phyloP scores from a whole-genome alignment of 2,888 invertebrate genomes.

The Drosophila subquinaria region DNA sequence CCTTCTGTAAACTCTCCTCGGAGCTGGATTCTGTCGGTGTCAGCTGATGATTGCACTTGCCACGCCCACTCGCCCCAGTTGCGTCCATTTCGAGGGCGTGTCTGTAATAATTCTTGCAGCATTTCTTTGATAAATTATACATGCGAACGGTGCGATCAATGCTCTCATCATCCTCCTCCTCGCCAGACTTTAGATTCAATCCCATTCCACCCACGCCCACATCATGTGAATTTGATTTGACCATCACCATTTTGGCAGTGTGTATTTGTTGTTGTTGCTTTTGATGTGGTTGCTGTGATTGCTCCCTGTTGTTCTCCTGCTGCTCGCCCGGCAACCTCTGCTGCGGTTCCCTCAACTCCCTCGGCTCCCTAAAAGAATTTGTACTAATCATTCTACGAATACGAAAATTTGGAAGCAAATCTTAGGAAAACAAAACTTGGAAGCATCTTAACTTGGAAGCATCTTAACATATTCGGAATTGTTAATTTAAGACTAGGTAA shows the following conservation, averaged over 20 bases:
- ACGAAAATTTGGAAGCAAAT: not conserved
- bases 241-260: slow-evolving; percentile 56
- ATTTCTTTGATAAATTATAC: slow-evolving; percentile 84
- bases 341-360: slow-evolving; percentile 27
- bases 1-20: slow-evolving; percentile 84
- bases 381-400: not conserved
- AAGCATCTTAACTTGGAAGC: not conserved
- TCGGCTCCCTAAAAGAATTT: not conserved
- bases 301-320: slow-evolving; percentile 21
- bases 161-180: slow-evolving; percentile 80
- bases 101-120: slow-evolving; percentile 84
- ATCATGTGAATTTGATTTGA: slow-evolving; percentile 68
- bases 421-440: not conserved
- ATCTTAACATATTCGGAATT: no score
- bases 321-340: slow-evolving; percentile 29
- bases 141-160: slow-evolving; percentile 83
- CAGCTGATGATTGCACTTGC: slow-evolving; percentile 68
- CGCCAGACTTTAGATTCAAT: slow-evolving; percentile 63
- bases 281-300: slow-evolving; percentile 25
- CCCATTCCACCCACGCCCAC: slow-evolving; percentile 69
- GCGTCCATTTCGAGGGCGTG: slow-evolving; percentile 73
- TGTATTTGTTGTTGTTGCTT: slow-evolving; percentile 32
- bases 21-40: slow-evolving; percentile 75
- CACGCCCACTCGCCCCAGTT: slow-evolving; percentile 42
- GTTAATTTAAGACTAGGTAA: not conserved